Percentiles rank a stretch among this genome's conserved stretches.
Evolutionary conservation across 2,113 vertebrate species (phyloP).

Genomic region (Lampris megalopsis): DNA sequence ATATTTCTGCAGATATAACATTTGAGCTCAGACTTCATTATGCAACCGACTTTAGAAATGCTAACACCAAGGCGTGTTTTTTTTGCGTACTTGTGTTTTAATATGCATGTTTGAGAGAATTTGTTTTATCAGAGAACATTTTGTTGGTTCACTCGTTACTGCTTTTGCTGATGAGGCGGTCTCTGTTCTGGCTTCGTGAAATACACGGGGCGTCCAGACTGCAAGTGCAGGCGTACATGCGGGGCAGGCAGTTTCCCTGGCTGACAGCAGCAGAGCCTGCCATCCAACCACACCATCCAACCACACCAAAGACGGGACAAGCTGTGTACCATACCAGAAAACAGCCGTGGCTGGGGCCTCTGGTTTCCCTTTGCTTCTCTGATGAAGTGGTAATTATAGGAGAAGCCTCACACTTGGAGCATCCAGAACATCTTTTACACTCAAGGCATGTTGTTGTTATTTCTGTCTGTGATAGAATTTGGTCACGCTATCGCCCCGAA

Average conservation of each 20-base stretch:
- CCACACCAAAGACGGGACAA: slow-evolving; percentile 47
- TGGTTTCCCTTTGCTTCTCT: slow-evolving; percentile 43
- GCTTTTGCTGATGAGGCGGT: slow-evolving; percentile 36
- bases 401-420: slow-evolving; percentile 57
- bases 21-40: too few relatives aligned
- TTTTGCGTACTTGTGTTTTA: slow-evolving; percentile 2
- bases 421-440: slow-evolving; percentile 16
- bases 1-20: too few relatives aligned
- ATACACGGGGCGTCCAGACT: slow-evolving; percentile 17
- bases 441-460: slow-evolving; percentile 17
- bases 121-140: slow-evolving; percentile 31
- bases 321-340: slow-evolving; percentile 53
- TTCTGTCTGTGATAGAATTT: slow-evolving; percentile 22
- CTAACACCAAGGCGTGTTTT: not conserved
- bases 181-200: slow-evolving; percentile 26
- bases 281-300: slow-evolving; percentile 48
- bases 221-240: slow-evolving; percentile 18
- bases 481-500: slow-evolving; percentile 36
- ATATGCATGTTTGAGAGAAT: slow-evolving; percentile 48
- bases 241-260: slow-evolving; percentile 36
- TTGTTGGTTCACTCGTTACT: slow-evolving; percentile 37
- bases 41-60: slow-evolving; percentile 9
- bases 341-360: slow-evolving; percentile 32
- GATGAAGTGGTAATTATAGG: slow-evolving; percentile 78
- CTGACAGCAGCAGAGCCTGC: slow-evolving; percentile 39